phyloP scores from a whole-genome alignment of 2,888 invertebrate species.

The Cinara cedri region DNA sequence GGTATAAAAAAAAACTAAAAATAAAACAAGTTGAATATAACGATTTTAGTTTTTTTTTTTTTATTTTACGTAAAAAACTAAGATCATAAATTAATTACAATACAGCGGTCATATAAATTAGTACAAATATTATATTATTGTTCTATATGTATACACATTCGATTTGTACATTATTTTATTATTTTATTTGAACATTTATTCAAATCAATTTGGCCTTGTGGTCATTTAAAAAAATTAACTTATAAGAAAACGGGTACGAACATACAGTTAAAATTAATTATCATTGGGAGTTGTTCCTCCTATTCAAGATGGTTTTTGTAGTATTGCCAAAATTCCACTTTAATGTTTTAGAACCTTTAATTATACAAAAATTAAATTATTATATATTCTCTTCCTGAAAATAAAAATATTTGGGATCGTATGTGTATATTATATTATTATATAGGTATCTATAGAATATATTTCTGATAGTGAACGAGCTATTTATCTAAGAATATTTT shows the following conservation, averaged over 20 bases:
- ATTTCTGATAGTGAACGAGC: too few relatives aligned
- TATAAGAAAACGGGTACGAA: background rate
- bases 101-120: background rate
- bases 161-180: too few relatives aligned
- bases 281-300: background rate
- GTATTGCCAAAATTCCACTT: background rate
- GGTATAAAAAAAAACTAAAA: constrained; percentile 15
- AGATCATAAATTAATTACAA: background rate
- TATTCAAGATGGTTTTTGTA: background rate
- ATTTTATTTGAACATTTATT: too few relatives aligned
- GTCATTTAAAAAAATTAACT: background rate
- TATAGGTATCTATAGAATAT: background rate
- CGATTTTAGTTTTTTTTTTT: constrained; percentile 5
- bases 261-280: background rate
- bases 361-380: background rate
- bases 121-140: too few relatives aligned
- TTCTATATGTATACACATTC: too few relatives aligned
- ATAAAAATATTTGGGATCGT: background rate
- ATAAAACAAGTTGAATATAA: background rate
- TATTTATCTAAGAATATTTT: too few relatives aligned
- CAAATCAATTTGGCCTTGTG: too few relatives aligned
- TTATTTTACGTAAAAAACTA: background rate
- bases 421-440: background rate
- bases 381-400: background rate
- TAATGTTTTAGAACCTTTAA: background rate